Base-by-base conservation (phyloP, 2,113 vertebrate genomes). In the Peromyscus maniculatus region DNA sequence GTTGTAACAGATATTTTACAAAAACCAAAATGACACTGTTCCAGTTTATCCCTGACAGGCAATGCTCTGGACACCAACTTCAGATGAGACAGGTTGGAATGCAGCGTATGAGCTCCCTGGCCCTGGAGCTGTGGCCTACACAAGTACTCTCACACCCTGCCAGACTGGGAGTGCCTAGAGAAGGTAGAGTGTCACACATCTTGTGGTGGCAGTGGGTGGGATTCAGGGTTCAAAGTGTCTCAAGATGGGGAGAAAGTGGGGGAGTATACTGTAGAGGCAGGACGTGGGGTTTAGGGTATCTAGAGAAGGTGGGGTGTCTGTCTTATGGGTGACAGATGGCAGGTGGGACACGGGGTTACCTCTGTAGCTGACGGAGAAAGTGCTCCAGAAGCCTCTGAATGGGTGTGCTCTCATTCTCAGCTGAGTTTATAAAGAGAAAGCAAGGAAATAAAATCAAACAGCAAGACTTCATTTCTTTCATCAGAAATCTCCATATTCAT, bases 321-420 rank as follows among this genome's bases (percentile, higher is more conserved):
- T 64, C 22, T 43, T 59, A n/a, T 8, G 22, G n/a, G 59, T 84
- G 24, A 13, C 0, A 17, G 62, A 36, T 36, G 28, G 21, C 83
- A 87, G 83, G 62, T 36, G 59, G 24, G 79, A 64, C 11, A 4
- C 28, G 2, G 4, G 9, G 46, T 98, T 98, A 99, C 99, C 99
- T 99, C 95, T 99, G 99, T 72, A 99, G 98, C 98, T 99, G 99
- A 33, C 99, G 99, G 92, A 99, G 98, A 93, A 99, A 99, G 97
- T 99, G 99, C 91, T 99, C 99, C 24, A 99, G 97, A 49, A 99
- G 98, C 43, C 99, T 99, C 95, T 99, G 99, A 39, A 99, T 99
- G 0, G 99, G 99, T 0, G 99, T 99, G 87, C 99, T 99, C 97
- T 99, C 99, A 28, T 98, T 99, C 98, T 99, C 99, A 98, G 98